Evolutionary conservation across 2,113 vertebrate species (phyloP).

Genomic region (Calyptomena viridis): DNA sequence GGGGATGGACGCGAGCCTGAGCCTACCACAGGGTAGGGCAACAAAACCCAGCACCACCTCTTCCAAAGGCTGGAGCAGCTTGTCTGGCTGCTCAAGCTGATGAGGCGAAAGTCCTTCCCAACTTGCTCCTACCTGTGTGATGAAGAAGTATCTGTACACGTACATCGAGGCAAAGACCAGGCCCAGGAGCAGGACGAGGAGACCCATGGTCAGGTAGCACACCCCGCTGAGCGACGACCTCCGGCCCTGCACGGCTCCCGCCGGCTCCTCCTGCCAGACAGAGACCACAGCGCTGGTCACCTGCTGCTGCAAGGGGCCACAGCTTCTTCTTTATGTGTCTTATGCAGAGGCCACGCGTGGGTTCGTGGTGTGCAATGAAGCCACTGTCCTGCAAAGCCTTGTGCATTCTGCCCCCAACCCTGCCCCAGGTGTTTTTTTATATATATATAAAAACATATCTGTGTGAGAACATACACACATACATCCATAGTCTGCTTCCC

Average conservation of each 20-base stretch:
- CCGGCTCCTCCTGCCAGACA: conserved; percentile 70
- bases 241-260: conserved; percentile 63
- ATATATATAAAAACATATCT: neutral
- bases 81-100: neutral
- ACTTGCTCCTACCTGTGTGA: conserved; percentile 78
- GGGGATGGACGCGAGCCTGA: neutral
- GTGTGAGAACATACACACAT: neutral
- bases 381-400: neutral
- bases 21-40: neutral
- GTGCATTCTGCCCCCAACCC: neutral
- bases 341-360: fast-evolving
- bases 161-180: conserved; percentile 90
- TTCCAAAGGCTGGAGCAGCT: neutral
- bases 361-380: neutral
- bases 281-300: neutral
- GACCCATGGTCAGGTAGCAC: conserved; percentile 88
- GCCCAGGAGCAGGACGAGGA: conserved; percentile 87
- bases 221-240: conserved; percentile 80
- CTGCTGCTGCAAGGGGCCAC: neutral
- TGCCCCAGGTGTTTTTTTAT: neutral
- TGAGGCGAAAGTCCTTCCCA: neutral
- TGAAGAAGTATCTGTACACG: conserved; percentile 91
- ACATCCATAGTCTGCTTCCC: neutral
- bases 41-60: neutral
- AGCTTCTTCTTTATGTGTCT: too few species aligned